Conservation (phyloP, 2,888 invertebrate genomes). For the Herminia tarsipennalis region DNA sequence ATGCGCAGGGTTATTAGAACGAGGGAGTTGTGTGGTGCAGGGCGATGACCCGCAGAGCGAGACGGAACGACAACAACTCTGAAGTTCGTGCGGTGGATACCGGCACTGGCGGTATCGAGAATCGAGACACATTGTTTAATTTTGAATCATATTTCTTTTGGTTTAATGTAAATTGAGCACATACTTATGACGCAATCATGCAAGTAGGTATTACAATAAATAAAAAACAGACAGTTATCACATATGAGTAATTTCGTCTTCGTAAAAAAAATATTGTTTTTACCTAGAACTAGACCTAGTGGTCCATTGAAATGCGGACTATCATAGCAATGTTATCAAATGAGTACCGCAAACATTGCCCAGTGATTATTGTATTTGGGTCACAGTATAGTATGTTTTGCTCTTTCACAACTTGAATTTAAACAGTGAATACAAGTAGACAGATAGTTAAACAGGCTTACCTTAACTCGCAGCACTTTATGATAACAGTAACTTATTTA, state of each 20-base stretch:
- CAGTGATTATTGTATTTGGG: slow-evolving; percentile 58
- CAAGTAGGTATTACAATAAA: too few species aligned
- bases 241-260: too few species aligned
- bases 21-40: slow-evolving; percentile 73
- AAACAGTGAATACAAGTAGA: slow-evolving; percentile 32
- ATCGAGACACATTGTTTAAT: slow-evolving; percentile 36
- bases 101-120: slow-evolving; percentile 13
- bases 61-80: slow-evolving; percentile 82
- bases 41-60: slow-evolving; percentile 82
- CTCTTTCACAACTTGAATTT: slow-evolving; percentile 66
- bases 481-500: slow-evolving; percentile 57
- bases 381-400: slow-evolving; percentile 69
- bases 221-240: neutral
- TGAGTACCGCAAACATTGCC: too few species aligned
- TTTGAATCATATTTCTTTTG: slow-evolving; percentile 29
- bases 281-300: too few species aligned
- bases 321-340: neutral
- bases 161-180: slow-evolving; percentile 15
- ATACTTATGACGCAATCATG: neutral
- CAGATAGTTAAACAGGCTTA: slow-evolving; percentile 46
- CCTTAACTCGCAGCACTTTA: too few species aligned
- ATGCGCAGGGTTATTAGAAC: slow-evolving; percentile 78
- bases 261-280: too few species aligned
- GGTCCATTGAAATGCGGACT: too few species aligned
- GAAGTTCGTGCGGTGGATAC: slow-evolving; percentile 73